phyloP scores from a whole-genome alignment of 1,140 invertebrate genomes.

The Drosophila carrolli region DNA sequence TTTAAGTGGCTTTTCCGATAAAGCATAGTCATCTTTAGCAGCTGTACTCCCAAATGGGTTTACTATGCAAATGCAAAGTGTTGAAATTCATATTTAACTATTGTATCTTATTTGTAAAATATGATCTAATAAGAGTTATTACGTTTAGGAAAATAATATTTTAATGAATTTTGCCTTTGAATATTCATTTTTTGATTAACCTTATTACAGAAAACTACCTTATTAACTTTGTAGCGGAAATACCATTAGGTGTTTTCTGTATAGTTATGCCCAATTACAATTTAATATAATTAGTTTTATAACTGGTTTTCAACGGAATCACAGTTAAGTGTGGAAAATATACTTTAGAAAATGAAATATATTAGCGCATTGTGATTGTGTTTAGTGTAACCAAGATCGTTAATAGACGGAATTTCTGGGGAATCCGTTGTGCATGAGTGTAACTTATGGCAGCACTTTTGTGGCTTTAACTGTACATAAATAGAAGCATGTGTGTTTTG shows the following conservation, averaged over 20 bases:
- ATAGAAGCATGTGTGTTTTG: neutral
- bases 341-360: too few relatives aligned
- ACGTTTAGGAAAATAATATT: too few relatives aligned
- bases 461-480: conserved; percentile 23
- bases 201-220: neutral
- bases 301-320: conserved; percentile 7
- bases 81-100: too few relatives aligned
- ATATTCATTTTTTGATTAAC: neutral
- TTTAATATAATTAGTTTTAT: neutral
- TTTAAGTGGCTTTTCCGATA: conserved; percentile 17
- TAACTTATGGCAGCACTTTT: conserved; percentile 21
- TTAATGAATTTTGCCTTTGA: neutral
- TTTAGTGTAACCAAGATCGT: conserved; percentile 5
- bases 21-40: conserved; percentile 4
- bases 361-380: neutral
- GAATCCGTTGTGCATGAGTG: conserved; percentile 13
- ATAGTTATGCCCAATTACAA: neutral
- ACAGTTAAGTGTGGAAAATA: neutral
- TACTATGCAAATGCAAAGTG: too few relatives aligned
- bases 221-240: neutral
- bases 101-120: too few relatives aligned
- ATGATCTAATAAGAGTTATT: too few relatives aligned
- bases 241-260: neutral
- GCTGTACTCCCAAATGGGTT: neutral
- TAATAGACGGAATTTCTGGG: conserved; percentile 8